phyloP scores from a whole-genome alignment of 2,797 vertebrate genomes.

The Adelosebastes latens region DNA sequence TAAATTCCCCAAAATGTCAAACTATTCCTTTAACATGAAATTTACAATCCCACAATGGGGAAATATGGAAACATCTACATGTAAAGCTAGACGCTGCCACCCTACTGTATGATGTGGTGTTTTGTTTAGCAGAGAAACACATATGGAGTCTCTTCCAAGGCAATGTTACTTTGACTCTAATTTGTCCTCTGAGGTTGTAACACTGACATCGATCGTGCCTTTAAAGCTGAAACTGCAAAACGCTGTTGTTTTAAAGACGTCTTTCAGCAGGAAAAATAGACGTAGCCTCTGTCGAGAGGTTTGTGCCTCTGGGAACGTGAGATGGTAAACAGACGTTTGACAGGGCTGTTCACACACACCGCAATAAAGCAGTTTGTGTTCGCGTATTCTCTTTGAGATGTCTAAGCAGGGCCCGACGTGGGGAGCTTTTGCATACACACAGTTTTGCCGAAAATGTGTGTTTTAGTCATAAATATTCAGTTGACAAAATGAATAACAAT shows the following conservation, averaged over 20 bases:
- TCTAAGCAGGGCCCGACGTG: conserved; percentile 34
- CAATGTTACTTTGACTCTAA: conserved; percentile 49
- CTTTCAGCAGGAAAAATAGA: conserved; percentile 59
- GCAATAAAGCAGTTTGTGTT: conserved; percentile 58
- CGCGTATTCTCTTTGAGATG: conserved; percentile 70
- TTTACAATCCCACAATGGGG: neutral
- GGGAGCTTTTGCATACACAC: conserved; percentile 32
- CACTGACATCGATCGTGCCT: conserved; percentile 44
- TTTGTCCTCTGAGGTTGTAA: conserved; percentile 68
- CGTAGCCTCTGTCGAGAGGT: conserved; percentile 62
- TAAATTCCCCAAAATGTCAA: neutral
- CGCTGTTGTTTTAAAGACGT: conserved; percentile 55
- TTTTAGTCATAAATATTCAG: conserved; percentile 68
- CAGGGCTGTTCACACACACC: conserved; percentile 52
- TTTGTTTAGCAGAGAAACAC: conserved; percentile 14
- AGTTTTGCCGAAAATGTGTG: conserved; percentile 43
- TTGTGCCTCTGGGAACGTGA: conserved; percentile 67
- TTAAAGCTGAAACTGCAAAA: conserved; percentile 46
- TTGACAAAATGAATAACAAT: conserved; percentile 51
- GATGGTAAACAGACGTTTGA: conserved; percentile 73
- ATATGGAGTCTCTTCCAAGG: neutral
- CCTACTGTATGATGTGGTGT: neutral
- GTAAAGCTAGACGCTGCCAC: neutral
- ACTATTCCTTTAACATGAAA: neutral
- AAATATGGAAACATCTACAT: neutral